These are phyloP conservation scores for Hemichromis elongatus DNA, from an alignment of 2,113 vertebrate species.

Conservation along the genomic window DNA sequence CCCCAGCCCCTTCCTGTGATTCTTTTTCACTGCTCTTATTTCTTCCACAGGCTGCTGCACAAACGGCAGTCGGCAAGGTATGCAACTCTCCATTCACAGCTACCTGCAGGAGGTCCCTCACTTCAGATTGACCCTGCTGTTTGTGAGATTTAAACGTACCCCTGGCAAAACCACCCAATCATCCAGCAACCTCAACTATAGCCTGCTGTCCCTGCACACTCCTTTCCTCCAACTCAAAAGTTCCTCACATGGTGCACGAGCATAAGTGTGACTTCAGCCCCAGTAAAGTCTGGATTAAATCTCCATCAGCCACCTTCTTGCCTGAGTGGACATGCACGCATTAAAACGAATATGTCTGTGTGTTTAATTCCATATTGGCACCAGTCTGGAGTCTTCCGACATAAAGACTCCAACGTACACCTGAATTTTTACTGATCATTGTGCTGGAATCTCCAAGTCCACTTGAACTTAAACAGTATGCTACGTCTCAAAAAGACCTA, in stretches of 20 bases:
- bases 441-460: not conserved
- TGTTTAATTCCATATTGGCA: too few species aligned
- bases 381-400: too few species aligned
- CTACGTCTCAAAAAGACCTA: not conserved
- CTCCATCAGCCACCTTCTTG: not conserved
- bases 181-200: not conserved
- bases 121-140: slow-evolving; percentile 32
- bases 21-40: slow-evolving; percentile 45
- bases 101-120: slow-evolving; percentile 54
- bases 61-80: slow-evolving; percentile 59
- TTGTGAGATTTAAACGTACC: slow-evolving; percentile 9
- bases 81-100: slow-evolving; percentile 61
- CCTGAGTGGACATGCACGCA: not conserved
- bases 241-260: not conserved
- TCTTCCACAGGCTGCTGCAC: slow-evolving; percentile 38
- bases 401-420: not conserved
- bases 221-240: not conserved
- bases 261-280: not conserved
- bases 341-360: too few species aligned
- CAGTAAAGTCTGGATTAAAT: not conserved
- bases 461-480: not conserved
- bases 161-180: not conserved
- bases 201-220: not conserved
- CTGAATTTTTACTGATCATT: not conserved
- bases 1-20: slow-evolving; percentile 14